Conservation (phyloP, 1,140 invertebrate genomes). For the Neotoxoptera formosana region DNA sequence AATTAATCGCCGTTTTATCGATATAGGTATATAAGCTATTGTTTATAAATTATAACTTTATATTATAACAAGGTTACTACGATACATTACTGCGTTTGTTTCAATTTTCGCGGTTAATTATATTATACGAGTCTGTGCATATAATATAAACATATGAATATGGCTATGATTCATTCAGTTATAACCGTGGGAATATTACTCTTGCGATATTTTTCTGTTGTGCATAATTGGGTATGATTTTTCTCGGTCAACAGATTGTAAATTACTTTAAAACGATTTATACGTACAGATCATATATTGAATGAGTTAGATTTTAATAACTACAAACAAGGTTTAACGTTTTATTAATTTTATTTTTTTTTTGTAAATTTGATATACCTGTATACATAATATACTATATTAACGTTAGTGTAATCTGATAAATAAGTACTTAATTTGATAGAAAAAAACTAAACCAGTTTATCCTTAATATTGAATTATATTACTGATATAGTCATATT, state of each 20-base stretch:
- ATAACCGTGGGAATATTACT: constrained; percentile 7
- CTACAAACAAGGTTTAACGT: background rate
- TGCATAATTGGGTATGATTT: constrained; percentile 15
- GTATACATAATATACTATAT: background rate
- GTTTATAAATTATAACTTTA: background rate
- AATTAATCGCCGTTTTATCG: background rate
- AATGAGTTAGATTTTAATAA: constrained; percentile 19
- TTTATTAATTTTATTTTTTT: background rate
- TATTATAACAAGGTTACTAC: constrained; percentile 11
- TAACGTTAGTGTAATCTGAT: background rate
- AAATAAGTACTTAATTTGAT: background rate
- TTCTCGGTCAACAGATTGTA: constrained; percentile 8
- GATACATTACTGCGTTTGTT: background rate
- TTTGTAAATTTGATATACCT: background rate
- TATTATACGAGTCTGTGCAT: background rate
- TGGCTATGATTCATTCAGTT: background rate
- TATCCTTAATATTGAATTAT: background rate
- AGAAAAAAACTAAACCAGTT: constrained; percentile 9
- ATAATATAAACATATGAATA: background rate
- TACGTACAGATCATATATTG: constrained; percentile 4
- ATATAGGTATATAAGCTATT: background rate
- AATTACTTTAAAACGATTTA: constrained; percentile 8
- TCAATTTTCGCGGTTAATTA: background rate
- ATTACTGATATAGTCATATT: background rate
- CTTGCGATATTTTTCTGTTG: constrained; percentile 2